phyloP scores from a whole-genome alignment of 2,797 vertebrate genomes.

The Sebastes diaconus region DNA sequence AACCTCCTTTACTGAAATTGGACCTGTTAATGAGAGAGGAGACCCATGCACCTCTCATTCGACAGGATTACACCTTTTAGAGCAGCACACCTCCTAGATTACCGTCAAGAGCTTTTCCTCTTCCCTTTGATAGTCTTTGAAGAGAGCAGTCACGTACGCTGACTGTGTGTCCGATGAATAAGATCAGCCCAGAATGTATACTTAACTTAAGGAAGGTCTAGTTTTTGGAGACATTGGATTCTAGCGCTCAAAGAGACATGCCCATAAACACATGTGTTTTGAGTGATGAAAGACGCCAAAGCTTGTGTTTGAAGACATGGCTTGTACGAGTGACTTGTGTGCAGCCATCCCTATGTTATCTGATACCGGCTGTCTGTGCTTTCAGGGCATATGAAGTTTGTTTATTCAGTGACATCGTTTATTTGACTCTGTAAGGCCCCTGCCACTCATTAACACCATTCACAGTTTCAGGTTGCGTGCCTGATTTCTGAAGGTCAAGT shows the following conservation, averaged over 20 bases:
- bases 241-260: constrained; percentile 51
- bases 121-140: constrained; percentile 51
- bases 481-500: constrained; percentile 69
- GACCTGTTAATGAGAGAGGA: constrained; percentile 72
- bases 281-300: constrained; percentile 74
- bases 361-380: constrained; percentile 72
- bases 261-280: constrained; percentile 80
- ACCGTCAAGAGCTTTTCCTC: constrained; percentile 21
- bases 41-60: constrained; percentile 44
- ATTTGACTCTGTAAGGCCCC: constrained; percentile 76
- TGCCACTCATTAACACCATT: constrained; percentile 78
- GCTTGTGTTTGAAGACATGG: constrained; percentile 60
- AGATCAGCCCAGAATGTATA: constrained; percentile 63
- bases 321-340: constrained; percentile 58
- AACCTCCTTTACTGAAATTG: constrained; percentile 59
- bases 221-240: constrained; percentile 59
- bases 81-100: constrained; percentile 44
- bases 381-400: constrained; percentile 77
- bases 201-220: constrained; percentile 65
- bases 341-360: constrained; percentile 74
- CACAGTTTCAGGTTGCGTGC: constrained; percentile 72
- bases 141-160: neutral
- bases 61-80: constrained; percentile 63
- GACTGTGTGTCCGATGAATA: constrained; percentile 39
- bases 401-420: constrained; percentile 81